phyloP scores from a whole-genome alignment of 2,113 vertebrate genomes.

The Neotoma lepida region DNA sequence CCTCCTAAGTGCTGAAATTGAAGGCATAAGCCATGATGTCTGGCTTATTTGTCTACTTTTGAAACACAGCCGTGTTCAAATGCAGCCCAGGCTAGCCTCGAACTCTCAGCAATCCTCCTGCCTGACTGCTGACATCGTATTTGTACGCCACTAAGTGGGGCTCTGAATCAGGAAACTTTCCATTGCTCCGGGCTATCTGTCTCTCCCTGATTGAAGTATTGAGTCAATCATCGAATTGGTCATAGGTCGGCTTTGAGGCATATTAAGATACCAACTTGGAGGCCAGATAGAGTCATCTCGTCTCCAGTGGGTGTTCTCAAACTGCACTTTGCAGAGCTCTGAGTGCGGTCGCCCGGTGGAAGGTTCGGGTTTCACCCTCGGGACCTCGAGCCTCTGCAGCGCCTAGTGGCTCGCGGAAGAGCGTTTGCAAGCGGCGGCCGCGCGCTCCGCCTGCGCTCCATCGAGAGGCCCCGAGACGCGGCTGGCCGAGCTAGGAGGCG shows the following conservation, averaged over 20 bases:
- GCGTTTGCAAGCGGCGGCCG: neutral
- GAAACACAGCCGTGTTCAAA: neutral
- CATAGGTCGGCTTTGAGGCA: neutral
- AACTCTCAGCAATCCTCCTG: neutral
- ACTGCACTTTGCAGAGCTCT: neutral
- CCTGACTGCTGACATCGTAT: neutral
- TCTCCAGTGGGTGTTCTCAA: neutral
- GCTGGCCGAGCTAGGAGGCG: conserved; percentile 53
- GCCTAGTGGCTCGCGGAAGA: neutral
- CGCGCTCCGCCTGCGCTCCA: neutral
- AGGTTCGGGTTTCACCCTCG: conserved; percentile 72
- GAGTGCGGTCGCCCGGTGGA: neutral
- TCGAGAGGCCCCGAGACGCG: neutral
- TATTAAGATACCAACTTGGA: neutral
- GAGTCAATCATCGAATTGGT: neutral
- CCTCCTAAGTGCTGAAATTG: neutral
- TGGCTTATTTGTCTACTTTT: neutral
- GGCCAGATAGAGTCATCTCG: neutral
- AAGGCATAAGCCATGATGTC: neutral
- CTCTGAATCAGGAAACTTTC: neutral
- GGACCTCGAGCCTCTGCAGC: neutral
- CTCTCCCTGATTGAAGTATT: neutral
- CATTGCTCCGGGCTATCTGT: neutral
- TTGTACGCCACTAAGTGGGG: neutral
- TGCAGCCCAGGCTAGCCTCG: neutral